Conservation (phyloP, 1,140 invertebrate genomes). For the Drosophila yakuba region DNA sequence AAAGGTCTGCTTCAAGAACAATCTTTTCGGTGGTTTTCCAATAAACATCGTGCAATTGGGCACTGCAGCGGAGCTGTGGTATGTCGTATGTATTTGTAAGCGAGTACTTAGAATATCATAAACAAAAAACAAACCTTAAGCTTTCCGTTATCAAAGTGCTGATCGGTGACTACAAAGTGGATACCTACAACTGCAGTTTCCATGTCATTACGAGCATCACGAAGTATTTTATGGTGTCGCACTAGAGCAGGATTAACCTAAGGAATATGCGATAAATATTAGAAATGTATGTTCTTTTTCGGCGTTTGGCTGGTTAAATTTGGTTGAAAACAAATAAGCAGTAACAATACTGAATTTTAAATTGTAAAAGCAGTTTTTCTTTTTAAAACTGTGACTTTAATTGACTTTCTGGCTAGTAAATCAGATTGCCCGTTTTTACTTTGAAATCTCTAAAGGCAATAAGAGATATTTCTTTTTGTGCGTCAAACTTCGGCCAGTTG, state of each 20-base stretch:
- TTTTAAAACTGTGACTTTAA: slow-evolving; percentile 22
- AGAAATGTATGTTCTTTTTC: not conserved
- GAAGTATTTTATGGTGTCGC: slow-evolving; percentile 74
- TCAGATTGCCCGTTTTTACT: slow-evolving; percentile 30
- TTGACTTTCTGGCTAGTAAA: slow-evolving; percentile 42
- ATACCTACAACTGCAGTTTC: slow-evolving; percentile 85
- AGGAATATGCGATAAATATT: not conserved
- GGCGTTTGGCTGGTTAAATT: not conserved
- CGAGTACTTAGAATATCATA: too few relatives aligned
- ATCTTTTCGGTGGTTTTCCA: slow-evolving; percentile 87
- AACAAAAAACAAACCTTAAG: slow-evolving; percentile 83
- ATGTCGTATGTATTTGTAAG: not conserved
- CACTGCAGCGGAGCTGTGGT: slow-evolving; percentile 86
- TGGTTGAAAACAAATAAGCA: too few relatives aligned
- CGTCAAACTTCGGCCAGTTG: slow-evolving; percentile 13
- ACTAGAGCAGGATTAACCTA: slow-evolving; percentile 81
- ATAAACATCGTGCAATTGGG: slow-evolving; percentile 87
- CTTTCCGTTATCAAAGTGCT: slow-evolving; percentile 86
- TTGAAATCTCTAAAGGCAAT: slow-evolving; percentile 8
- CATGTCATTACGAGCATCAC: slow-evolving; percentile 75
- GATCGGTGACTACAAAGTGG: slow-evolving; percentile 86
- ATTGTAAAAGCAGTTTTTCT: too few relatives aligned
- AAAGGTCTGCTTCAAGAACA: slow-evolving; percentile 85
- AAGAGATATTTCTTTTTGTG: slow-evolving; percentile 18
- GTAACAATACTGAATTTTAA: too few relatives aligned